Conservation (phyloP, 64 coral and sea anemone species). For the Porites australiensis region DNA sequence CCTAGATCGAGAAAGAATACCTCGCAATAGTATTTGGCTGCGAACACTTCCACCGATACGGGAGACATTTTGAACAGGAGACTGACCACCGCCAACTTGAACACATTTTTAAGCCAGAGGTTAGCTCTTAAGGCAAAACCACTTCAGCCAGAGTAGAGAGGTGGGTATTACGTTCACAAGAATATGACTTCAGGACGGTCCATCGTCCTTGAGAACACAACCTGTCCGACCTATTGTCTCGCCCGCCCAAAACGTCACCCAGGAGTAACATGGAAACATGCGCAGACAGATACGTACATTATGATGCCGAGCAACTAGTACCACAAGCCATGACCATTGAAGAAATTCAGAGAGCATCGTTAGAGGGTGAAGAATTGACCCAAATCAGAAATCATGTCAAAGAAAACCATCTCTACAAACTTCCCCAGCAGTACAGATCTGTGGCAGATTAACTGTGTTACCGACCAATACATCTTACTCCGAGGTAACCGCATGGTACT, state of each 20-base stretch:
- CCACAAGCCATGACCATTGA: constrained; percentile 61
- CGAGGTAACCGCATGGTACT: constrained; percentile 28
- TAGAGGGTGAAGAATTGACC: constrained; percentile 35
- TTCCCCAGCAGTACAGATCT: constrained; percentile 23
- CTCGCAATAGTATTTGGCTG: constrained; percentile 65
- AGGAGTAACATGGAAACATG: constrained; percentile 60
- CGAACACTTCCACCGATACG: constrained; percentile 61
- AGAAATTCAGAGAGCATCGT: constrained; percentile 31
- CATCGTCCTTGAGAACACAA: constrained; percentile 45
- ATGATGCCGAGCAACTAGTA: constrained; percentile 30
- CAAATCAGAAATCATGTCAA: constrained; percentile 1
- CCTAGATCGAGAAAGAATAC: constrained; percentile 54
- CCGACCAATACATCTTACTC: constrained; percentile 43
- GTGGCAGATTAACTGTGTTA: constrained; percentile 48
- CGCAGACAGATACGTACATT: constrained; percentile 58
- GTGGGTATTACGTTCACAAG: constrained; percentile 56
- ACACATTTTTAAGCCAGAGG: constrained; percentile 42
- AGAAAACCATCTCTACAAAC: background rate
- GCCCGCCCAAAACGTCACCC: constrained; percentile 11
- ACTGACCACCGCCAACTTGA: constrained; percentile 51
- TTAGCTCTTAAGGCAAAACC: constrained; percentile 7
- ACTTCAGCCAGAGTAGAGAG: constrained; percentile 15
- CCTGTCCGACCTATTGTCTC: constrained; percentile 54
- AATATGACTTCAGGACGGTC: constrained; percentile 62
- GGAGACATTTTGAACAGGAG: constrained; percentile 55